Base-by-base conservation (phyloP, 2,888 invertebrate genomes). In the Ceramica pisi region DNA sequence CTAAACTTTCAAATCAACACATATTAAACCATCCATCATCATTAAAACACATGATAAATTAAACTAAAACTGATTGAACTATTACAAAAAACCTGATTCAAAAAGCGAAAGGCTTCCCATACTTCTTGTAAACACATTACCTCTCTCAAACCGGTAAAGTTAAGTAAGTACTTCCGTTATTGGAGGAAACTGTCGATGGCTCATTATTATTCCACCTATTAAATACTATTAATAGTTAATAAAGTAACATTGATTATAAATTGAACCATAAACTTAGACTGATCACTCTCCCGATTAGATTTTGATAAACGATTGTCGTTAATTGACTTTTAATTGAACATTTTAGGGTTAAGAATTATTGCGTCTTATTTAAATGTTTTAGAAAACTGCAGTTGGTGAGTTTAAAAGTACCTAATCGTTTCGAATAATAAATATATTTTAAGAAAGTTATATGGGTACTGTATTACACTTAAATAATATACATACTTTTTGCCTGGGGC, bases 201-300 rank as follows among this genome's bases (percentile, higher is more conserved):
- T 77, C 56, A 84, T 80, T 78, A 80, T 53, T 69, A 78, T 83
- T 71, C 61, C 44, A 63, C 8, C 56, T 75, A 75, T 63, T 68
- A 81, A 41, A 80, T 80, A 71, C 41, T 68, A 60, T 76, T 72
- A 73, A 83, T 83, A 75, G 73, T 72, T 72, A 77, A 75, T 81
- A 78, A 80, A 80, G 56, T 53, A 67, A 64, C 69, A 71, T 68
- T 46, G 48, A 69, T 67, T 75, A 62, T 71, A 72, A 65, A 77
- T 66, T 57, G 55, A 55, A 65, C 59, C 64, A 64, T 80, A 64
- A 80, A 80, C 63, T 67, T 46, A 41, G 31, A 14, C 21, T 64
- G 64, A 80, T 73, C 70, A 61, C 50, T 62, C 72, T 21, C 61
- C n/a, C 46, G 71, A 77, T 81, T 75, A 73, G 51, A 79, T 81